Evolutionary conservation across 1,140 invertebrate species (phyloP).

Genomic region (Portunus trituberculatus): DNA sequence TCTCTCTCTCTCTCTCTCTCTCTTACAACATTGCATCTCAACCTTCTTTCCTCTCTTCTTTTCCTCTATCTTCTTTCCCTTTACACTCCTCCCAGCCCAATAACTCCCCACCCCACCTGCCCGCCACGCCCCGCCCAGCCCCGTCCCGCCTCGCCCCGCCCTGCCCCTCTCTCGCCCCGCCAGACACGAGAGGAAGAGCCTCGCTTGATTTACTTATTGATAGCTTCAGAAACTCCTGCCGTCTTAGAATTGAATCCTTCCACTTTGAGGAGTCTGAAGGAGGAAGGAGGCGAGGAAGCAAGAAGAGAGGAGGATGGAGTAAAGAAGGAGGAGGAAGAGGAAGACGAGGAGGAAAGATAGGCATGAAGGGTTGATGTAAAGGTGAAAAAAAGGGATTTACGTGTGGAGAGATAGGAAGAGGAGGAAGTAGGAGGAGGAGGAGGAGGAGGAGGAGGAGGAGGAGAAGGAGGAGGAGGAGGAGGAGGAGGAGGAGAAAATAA

Average conservation of each 20-base stretch:
- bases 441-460: conserved; percentile 14
- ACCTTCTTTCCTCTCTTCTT: background rate
- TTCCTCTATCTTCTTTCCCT: background rate
- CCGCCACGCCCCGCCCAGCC: background rate
- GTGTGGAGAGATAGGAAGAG: background rate
- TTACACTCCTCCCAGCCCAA: background rate
- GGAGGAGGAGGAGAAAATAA: background rate
- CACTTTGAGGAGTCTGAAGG: conserved; percentile 48
- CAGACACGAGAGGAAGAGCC: conserved; percentile 39
- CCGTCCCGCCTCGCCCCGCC: background rate
- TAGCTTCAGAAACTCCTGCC: conserved; percentile 49
- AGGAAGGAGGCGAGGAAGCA: background rate
- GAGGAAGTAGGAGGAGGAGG: background rate
- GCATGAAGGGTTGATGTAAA: too few relatives aligned
- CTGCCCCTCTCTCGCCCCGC: background rate
- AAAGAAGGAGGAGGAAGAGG: conserved; percentile 9
- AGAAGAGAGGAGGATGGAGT: too few relatives aligned
- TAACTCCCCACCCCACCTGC: background rate
- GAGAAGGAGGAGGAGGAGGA: background rate
- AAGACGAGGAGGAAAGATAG: background rate
- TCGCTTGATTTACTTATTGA: conserved; percentile 57
- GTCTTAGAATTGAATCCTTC: conserved; percentile 41
- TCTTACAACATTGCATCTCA: background rate
- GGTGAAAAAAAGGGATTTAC: too few relatives aligned
- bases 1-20: conserved; percentile 15